Conservation (phyloP, 2,113 vertebrate genomes). For the Pluvialis apricaria region DNA sequence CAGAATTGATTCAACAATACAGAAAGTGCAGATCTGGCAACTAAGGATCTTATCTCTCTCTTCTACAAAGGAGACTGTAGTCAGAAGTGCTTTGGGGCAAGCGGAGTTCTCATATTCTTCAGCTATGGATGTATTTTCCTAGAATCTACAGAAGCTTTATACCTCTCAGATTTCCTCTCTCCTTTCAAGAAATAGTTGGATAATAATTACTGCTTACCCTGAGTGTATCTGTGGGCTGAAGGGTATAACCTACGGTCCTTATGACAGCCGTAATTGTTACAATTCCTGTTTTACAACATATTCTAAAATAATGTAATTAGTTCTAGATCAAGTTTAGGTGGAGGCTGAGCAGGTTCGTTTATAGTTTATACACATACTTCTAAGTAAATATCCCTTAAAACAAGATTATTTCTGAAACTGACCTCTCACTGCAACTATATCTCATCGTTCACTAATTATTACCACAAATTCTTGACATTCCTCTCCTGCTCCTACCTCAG, state of each 20-base stretch:
- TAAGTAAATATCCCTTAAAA: not conserved
- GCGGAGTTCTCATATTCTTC: not conserved
- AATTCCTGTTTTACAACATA: not conserved
- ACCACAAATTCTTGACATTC: not conserved
- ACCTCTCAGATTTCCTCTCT: not conserved
- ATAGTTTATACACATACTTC: not conserved
- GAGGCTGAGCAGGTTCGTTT: not conserved
- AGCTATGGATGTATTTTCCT: not conserved
- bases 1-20: not conserved
- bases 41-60: not conserved
- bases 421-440: not conserved
- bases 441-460: not conserved
- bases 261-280: accelerated
- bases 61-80: not conserved
- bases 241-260: not conserved
- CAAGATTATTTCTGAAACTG: not conserved
- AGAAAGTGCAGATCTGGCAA: not conserved
- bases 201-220: not conserved
- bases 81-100: not conserved
- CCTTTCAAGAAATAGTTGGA: not conserved
- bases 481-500: not conserved
- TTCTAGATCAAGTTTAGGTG: not conserved
- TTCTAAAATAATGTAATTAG: not conserved
- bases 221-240: not conserved
- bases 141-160: not conserved